Evolutionary conservation across 2,888 invertebrate genomes (phyloP).

Genomic region (Drosophila borealis): DNA sequence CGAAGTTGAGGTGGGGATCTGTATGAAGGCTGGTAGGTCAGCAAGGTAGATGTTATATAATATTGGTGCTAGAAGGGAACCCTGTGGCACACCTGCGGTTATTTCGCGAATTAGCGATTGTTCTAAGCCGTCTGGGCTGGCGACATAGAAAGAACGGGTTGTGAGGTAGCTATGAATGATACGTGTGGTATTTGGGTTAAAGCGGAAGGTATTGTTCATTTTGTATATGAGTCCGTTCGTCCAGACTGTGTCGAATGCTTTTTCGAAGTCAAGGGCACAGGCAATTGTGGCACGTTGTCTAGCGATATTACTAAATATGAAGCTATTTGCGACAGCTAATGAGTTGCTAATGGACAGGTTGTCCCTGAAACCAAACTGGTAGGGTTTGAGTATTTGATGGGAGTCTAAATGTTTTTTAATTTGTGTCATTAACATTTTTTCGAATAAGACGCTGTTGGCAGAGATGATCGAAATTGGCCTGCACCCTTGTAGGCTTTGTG

Average conservation of each 20-base stretch:
- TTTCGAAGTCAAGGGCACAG: neutral
- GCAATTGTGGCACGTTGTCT: neutral
- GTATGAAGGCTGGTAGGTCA: neutral
- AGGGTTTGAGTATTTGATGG: neutral
- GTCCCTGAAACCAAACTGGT: neutral
- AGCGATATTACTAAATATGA: neutral
- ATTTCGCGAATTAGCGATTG: neutral
- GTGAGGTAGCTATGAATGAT: no score
- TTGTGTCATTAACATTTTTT: neutral
- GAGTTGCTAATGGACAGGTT: neutral
- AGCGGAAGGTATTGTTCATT: neutral
- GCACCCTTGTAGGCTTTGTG: neutral
- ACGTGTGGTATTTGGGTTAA: neutral
- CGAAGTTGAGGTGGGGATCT: neutral
- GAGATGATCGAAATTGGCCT: neutral
- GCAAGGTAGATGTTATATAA: neutral
- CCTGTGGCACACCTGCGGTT: neutral
- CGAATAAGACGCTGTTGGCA: neutral
- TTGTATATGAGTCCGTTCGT: neutral
- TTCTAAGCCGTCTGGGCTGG: neutral
- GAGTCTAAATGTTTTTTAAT: neutral
- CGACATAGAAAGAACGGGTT: no score
- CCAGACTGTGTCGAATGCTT: neutral
- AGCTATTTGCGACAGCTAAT: neutral
- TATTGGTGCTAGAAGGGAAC: neutral